A percentile compares a stretch with the other conserved stretches of the same genome.
Evolutionary conservation across 2,113 vertebrate genomes (phyloP).

Genomic region (Delphinus delphis): DNA sequence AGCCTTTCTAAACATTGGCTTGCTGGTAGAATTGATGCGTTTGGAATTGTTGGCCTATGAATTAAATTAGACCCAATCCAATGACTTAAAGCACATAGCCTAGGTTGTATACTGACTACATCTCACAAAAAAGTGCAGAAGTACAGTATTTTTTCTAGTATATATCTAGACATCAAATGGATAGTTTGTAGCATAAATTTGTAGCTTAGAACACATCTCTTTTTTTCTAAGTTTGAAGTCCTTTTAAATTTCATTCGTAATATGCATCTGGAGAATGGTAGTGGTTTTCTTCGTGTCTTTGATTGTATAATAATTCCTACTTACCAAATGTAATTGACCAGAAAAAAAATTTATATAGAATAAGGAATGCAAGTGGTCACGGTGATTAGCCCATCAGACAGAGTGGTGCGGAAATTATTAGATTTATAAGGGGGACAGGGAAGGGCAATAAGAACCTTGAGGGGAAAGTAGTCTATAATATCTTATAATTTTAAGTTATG

Average conservation of each 20-base stretch:
- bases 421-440: background rate
- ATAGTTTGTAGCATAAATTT: background rate
- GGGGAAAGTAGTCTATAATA: background rate
- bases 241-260: conserved; percentile 26
- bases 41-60: conserved; percentile 12
- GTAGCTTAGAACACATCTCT: background rate
- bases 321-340: conserved; percentile 31
- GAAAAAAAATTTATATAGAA: background rate
- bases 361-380: background rate
- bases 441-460: conserved; percentile 1
- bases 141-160: background rate
- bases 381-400: background rate
- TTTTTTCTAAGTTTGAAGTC: background rate
- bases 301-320: conserved; percentile 12
- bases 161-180: background rate
- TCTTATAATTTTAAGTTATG: conserved; percentile 7
- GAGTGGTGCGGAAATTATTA: background rate
- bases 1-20: background rate
- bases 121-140: background rate
- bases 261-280: conserved; percentile 13
- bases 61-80: conserved; percentile 38
- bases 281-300: conserved; percentile 34
- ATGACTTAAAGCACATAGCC: background rate
- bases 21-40: background rate
- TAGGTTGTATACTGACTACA: background rate